These are phyloP conservation scores for Melipona quadrifasciata DNA, from an alignment of 1,140 invertebrate genomes.

Conservation along the genomic window DNA sequence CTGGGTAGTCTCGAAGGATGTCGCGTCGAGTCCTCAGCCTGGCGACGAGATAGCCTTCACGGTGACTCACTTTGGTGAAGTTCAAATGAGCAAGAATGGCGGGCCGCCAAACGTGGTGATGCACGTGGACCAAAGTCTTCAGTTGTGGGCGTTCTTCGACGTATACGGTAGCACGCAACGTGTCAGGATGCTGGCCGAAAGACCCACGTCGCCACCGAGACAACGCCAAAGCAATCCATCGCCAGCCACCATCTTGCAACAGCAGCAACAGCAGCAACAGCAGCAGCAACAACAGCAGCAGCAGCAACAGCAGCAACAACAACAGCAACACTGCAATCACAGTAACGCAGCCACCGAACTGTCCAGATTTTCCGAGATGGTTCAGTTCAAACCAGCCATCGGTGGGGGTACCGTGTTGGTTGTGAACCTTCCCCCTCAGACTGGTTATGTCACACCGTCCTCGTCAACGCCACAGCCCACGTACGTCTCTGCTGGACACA, in stretches of 20 bases:
- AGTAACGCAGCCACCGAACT: conserved; percentile 77
- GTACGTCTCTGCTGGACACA: conserved; percentile 55
- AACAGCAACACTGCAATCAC: conserved; percentile 74
- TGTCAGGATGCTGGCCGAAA: conserved; percentile 86
- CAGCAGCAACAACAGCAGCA: too few species aligned
- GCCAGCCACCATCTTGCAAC: conserved; percentile 40
- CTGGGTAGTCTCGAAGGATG: conserved; percentile 97
- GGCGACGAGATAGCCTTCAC: conserved; percentile 96
- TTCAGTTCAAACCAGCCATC: conserved; percentile 84
- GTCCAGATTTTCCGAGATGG: conserved; percentile 82
- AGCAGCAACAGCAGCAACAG: conserved; percentile 22
- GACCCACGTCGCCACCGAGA: conserved; percentile 75
- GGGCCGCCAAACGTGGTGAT: conserved; percentile 91
- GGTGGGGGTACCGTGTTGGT: conserved; percentile 89
- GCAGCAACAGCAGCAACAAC: conserved; percentile 66
- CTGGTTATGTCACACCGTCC: conserved; percentile 69
- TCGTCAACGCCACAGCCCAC: conserved; percentile 75
- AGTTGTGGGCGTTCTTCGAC: conserved; percentile 97
- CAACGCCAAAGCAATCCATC: conserved; percentile 68
- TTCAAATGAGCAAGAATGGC: conserved; percentile 94
- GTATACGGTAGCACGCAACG: conserved; percentile 96
- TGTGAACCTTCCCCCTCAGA: conserved; percentile 88
- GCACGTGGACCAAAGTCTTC: conserved; percentile 95
- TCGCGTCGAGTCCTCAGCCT: conserved; percentile 90
- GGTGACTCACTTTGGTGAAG: conserved; percentile 92